Percentiles rank a stretch among this genome's conserved stretches.
Conservation (phyloP, 2,797 vertebrate genomes). For the Triplophysa yarkandensis region DNA sequence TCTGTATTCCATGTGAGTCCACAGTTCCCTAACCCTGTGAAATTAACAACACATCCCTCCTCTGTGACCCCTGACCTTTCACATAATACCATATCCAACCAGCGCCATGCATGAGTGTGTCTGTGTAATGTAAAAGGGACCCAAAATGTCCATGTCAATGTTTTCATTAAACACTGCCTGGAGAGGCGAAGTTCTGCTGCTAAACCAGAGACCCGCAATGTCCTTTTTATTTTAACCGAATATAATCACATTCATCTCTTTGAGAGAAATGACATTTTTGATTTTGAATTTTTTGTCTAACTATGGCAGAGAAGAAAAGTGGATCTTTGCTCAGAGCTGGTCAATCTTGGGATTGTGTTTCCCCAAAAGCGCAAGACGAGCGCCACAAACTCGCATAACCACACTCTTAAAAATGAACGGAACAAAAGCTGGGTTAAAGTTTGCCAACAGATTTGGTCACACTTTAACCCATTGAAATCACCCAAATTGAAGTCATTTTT, state of each 20-base stretch:
- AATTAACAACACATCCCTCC: constrained; percentile 99
- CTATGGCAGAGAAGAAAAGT: neutral
- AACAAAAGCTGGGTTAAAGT: too few species aligned
- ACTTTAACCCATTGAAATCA: too few species aligned
- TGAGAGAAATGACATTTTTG: neutral
- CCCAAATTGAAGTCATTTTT: too few species aligned
- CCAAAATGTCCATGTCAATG: constrained; percentile 85
- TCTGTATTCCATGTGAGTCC: constrained; percentile 99
- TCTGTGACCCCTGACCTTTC: constrained; percentile 87
- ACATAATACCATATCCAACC: constrained; percentile 99
- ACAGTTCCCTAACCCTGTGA: constrained; percentile 99
- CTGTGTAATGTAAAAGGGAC: constrained; percentile 87
- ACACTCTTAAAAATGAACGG: too few species aligned
- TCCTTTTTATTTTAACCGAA: constrained; percentile 37
- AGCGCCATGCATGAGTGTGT: constrained; percentile 98
- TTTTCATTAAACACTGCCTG: constrained; percentile 84
- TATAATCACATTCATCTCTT: constrained; percentile 39
- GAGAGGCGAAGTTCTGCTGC: constrained; percentile 74
- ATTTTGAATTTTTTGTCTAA: constrained; percentile 28
- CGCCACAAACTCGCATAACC: neutral
- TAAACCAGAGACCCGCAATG: constrained; percentile 73
- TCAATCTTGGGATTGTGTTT: neutral
- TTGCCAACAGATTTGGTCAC: too few species aligned
- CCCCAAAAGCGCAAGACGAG: neutral
- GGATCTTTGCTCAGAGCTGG: neutral